phyloP scores from a whole-genome alignment of 2,797 vertebrate genomes.

The Amblyraja radiata region DNA sequence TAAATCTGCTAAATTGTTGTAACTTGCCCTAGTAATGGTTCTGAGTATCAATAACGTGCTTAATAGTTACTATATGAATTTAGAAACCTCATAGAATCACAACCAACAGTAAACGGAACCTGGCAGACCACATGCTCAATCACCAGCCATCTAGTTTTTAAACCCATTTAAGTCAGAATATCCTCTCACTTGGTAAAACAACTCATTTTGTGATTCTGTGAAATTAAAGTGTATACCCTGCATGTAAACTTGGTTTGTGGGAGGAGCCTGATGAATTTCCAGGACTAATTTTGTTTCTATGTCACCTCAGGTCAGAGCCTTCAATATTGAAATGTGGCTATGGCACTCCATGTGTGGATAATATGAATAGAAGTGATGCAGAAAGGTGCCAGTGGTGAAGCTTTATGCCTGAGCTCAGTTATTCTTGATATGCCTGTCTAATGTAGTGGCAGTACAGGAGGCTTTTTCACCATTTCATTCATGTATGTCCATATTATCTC shows the following conservation, averaged over 20 bases:
- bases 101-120: neutral
- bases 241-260: no score
- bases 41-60: neutral
- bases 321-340: no score
- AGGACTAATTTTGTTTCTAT: neutral
- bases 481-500: no score
- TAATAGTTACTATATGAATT: neutral
- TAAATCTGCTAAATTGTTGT: no score
- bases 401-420: neutral
- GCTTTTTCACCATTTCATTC: neutral
- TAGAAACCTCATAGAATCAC: neutral
- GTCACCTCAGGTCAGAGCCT: neutral
- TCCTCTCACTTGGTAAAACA: no score
- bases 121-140: neutral
- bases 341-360: neutral
- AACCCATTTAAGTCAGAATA: neutral
- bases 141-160: neutral
- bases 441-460: neutral
- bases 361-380: no score
- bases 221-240: no score
- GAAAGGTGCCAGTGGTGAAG: neutral
- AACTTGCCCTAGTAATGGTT: neutral
- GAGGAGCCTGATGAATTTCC: neutral
- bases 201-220: no score
- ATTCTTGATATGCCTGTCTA: neutral